Conservation (phyloP, 2,797 vertebrate species). For the Discoglossus pictus region DNA sequence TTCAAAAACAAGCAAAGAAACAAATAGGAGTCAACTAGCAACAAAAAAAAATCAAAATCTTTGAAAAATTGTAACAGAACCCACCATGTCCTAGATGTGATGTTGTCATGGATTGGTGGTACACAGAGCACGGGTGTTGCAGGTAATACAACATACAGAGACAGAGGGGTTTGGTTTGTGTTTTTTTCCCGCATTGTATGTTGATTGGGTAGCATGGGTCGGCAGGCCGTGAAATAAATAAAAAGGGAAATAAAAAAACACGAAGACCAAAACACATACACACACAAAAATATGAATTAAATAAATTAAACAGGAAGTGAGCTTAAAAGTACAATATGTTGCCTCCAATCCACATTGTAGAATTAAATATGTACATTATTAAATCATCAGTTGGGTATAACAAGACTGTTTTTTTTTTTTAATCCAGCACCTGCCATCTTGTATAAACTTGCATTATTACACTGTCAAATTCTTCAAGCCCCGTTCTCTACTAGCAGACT, state of each 20-base stretch:
- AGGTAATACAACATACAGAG: constrained; percentile 75
- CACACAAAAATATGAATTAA: constrained; percentile 68
- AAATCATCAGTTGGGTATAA: no score
- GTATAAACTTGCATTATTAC: no score
- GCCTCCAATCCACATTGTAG: no score
- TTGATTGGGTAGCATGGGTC: constrained; percentile 79
- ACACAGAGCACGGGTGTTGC: constrained; percentile 56
- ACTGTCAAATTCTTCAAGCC: no score
- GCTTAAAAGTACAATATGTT: constrained; percentile 44
- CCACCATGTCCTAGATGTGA: constrained; percentile 80
- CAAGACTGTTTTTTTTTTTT: no score
- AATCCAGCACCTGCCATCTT: no score
- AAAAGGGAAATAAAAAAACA: constrained; percentile 71
- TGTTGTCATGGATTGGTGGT: constrained; percentile 73
- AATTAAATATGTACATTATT: no score
- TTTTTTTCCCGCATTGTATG: constrained; percentile 75
- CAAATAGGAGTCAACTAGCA: constrained; percentile 47
- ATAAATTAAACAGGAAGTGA: constrained; percentile 57
- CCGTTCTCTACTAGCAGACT: no score
- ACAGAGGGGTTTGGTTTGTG: constrained; percentile 60
- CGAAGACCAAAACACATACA: constrained; percentile 73
- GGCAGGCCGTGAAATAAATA: constrained; percentile 73
- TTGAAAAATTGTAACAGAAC: constrained; percentile 67
- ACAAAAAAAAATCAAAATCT: constrained; percentile 57
- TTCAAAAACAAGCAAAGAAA: constrained; percentile 44